Evolutionary conservation across 2,888 invertebrate species (phyloP), one percentile per base, ranked within the genome.

Genomic region (Hypolimnas misippus): DNA sequence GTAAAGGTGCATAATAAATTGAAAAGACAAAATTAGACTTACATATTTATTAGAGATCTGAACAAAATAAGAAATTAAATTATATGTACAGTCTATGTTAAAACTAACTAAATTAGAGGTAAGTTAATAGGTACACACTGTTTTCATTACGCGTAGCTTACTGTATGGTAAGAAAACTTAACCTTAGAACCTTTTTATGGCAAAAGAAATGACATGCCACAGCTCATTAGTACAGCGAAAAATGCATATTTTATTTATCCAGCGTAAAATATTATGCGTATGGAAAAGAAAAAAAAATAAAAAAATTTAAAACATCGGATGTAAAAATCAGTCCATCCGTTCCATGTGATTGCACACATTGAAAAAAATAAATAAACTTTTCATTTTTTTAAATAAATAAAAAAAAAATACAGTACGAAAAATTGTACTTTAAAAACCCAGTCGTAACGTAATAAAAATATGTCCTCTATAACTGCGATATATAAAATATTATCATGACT

Each of bases 31-130:
- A 73, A 75, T 75, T 91, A 91, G 90, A 92, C 92, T 92, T 92
- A 92, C 89, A 89, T 90, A 88, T 92, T 92, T 92, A 92, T 92
- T 92, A 92, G 92, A 92, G 92, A 92, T 92, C 92, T 92, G 92
- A 92, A 92, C 92, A 92, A 90, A 92, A 92, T 92, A 92, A 89
- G 91, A 92, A 92, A 91, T 92, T 68, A 92, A 92, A 92, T 92
- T 90, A 92, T 92, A 92, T 92, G 92, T 92, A 92, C 92, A 92
- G 92, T 92, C 92, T 91, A 92, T 91, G 89, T 92, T 92, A 92
- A 87, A 91, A 90, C 89, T 92, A 92, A 92, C 88, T 92, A 92
- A 90, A 90, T 87, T 88, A 90, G 76, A 89, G 81, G 89, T 91
- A 90, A 90, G 90, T 91, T 87, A 92, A 89, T 89, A 89, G 91